phyloP scores from a whole-genome alignment of 2,797 vertebrate genomes.

The Rhodeus uyekii region DNA sequence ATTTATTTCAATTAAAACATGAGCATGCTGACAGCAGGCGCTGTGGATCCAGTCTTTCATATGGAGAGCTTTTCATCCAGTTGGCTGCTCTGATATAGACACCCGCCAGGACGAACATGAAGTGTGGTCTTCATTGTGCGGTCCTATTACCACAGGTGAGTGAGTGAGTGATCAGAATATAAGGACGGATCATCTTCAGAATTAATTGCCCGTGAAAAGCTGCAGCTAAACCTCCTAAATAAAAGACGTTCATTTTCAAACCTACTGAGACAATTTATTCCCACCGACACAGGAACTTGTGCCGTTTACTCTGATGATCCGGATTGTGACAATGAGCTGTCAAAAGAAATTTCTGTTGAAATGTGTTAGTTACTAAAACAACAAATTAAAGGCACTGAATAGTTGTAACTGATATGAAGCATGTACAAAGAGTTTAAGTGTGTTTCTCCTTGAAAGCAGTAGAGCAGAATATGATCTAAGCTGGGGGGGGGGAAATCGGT shows the following conservation, averaged over 20 bases:
- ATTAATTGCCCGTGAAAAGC: conserved; percentile 24
- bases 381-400: not conserved
- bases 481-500: not conserved
- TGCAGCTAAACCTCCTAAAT: conserved; percentile 9
- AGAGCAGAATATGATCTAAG: conserved; percentile 7
- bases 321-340: not conserved
- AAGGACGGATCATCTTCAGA: not conserved
- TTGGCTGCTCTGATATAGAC: conserved; percentile 41
- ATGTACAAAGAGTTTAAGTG: not conserved
- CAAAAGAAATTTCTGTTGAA: not conserved
- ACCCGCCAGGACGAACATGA: conserved; percentile 21
- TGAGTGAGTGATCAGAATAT: conserved; percentile 12
- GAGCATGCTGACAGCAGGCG: not conserved
- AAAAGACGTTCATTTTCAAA: conserved; percentile 1
- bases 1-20: conserved; percentile 50
- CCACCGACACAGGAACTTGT: not conserved
- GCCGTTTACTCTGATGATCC: not conserved
- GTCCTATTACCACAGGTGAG: conserved; percentile 20
- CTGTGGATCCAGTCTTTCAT: conserved; percentile 8
- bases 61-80: conserved; percentile 38
- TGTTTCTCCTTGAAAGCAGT: not conserved
- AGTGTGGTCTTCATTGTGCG: conserved; percentile 13
- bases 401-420: not conserved
- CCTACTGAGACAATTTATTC: not conserved
- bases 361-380: not conserved